These are phyloP conservation scores for Muschampia plurimacula DNA, from an alignment of 2,888 invertebrate species.

Conservation along the genomic window DNA sequence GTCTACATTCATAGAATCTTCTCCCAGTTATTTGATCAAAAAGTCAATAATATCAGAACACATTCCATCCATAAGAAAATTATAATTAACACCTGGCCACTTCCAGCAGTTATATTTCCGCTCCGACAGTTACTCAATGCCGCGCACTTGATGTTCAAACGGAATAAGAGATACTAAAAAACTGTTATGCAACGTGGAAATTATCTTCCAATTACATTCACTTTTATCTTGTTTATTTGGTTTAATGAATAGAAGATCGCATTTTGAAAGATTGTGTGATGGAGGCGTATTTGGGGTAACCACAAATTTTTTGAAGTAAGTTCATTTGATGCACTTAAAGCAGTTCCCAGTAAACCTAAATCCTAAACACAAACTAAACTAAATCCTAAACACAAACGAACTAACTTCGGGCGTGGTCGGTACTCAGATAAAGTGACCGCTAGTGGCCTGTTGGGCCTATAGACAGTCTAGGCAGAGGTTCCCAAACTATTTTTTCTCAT, in stretches of 20 bases:
- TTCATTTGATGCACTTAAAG: too few relatives aligned
- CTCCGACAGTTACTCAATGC: constrained; percentile 14
- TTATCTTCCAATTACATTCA: constrained; percentile 12
- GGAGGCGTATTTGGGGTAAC: too few relatives aligned
- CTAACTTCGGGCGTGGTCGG: too few relatives aligned
- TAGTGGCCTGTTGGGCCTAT: too few relatives aligned
- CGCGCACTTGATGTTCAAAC: background rate
- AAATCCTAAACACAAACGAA: too few relatives aligned
- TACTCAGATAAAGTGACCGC: too few relatives aligned
- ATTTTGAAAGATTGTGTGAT: background rate
- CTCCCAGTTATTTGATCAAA: background rate
- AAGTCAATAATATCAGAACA: background rate
- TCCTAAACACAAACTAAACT: too few relatives aligned
- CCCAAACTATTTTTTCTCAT: too few relatives aligned
- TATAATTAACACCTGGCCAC: background rate
- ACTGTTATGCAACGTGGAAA: background rate
- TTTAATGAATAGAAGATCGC: background rate
- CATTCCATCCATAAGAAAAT: background rate
- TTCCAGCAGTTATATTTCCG: constrained; percentile 17
- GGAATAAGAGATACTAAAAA: background rate
- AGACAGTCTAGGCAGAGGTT: too few relatives aligned
- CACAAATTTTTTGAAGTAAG: too few relatives aligned
- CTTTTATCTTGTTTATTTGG: constrained; percentile 11
- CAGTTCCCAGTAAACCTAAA: too few relatives aligned
- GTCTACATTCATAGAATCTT: background rate